These are phyloP conservation scores for Chloroclystis v-ata DNA, from an alignment of 2,888 invertebrate genomes.

Conservation along the genomic window DNA sequence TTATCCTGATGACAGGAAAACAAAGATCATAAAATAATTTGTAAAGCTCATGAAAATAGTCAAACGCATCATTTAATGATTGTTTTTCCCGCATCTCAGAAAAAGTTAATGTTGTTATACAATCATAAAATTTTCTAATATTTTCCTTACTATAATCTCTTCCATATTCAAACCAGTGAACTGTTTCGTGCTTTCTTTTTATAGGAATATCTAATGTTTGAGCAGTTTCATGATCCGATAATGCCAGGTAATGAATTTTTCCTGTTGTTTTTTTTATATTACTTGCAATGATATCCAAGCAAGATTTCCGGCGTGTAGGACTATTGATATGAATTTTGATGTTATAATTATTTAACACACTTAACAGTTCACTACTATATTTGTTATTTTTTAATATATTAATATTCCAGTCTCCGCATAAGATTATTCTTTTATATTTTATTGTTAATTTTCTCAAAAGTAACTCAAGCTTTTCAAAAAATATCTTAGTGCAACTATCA, in stretches of 20 bases:
- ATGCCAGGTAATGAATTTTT: background rate
- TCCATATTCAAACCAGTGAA: background rate
- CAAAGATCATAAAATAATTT: background rate
- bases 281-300: background rate
- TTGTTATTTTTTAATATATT: background rate
- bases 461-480: background rate
- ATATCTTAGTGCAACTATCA: background rate
- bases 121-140: background rate
- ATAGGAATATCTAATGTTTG: background rate
- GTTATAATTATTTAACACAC: background rate
- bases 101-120: background rate
- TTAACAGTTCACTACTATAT: background rate
- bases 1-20: background rate
- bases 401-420: constrained; percentile 1
- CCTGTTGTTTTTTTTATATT: background rate
- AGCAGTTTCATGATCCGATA: background rate
- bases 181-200: background rate
- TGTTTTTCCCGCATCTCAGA: background rate
- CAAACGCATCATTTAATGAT: background rate
- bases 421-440: background rate
- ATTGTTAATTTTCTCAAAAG: constrained; percentile 1
- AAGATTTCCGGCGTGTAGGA: background rate
- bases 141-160: background rate
- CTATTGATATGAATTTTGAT: background rate
- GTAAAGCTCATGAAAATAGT: background rate